Evolutionary conservation across 2,888 invertebrate genomes (phyloP), one percentile per base, ranked within the genome.

Genomic region (Sphaeridia pumilis): DNA sequence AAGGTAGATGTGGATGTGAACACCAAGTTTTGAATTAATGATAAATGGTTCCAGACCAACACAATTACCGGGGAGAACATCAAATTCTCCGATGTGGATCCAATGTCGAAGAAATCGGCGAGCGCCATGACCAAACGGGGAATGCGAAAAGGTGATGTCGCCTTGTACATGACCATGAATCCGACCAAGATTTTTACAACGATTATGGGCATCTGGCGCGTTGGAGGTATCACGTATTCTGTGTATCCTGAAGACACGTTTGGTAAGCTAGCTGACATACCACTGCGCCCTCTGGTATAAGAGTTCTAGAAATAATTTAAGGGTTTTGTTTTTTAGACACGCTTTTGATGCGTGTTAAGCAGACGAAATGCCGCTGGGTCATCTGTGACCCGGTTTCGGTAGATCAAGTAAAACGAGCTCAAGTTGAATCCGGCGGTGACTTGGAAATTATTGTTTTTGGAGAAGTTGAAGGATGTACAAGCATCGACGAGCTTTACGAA

Each of bases 321-420:
- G 4, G 2, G 22, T 4, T 51, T 36, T 45, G 25, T 42, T 34
- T 35, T 44, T 35, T 31, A 59, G 64, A 61, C 24, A 61, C 61
- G 2, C 49, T 63, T 1, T 49, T 58, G 3, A 59, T 54, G 48
- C 22, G 64, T 31, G 49, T 63, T n/a, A 35, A 54, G 34, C 58
- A 63, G 26, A 57, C 58, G 25, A 58, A 59, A 27, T 59, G 62
- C 20, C 56, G 55, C 34, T 62, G 59, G 59, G 45, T 64, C 12
- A 52, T 62, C 25, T 64, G 61, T 38, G 64, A 62, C 42, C 49
- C 55, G 22, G 28, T 48, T 5, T 46, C 54, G 12, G 53, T 58
- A 24, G 12, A 48, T 10, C 58, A 58, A 49, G 60, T 60, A 34
- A 54, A 59, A 50, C 42, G 46, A 28, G 63, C 61, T 17, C 46